Percentiles rank a stretch among this genome's conserved stretches.
Conservation (phyloP, 2,797 vertebrate genomes). For the Dipus sagitta region DNA sequence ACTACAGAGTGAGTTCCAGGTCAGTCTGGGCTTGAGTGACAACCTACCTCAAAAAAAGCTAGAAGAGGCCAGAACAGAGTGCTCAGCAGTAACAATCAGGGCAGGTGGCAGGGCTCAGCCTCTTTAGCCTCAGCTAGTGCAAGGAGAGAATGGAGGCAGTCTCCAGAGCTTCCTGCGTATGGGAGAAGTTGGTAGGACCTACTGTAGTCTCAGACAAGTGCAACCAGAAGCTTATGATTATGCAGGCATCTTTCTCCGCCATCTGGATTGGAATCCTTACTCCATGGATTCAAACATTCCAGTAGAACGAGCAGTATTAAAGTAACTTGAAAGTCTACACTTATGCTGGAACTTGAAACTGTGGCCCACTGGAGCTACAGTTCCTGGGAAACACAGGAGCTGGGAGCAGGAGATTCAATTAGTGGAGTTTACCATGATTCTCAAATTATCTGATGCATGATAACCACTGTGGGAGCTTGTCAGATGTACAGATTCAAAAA, state of each 20-base stretch:
- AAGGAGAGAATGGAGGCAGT: neutral
- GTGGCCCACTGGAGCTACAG: neutral
- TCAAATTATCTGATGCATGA: neutral
- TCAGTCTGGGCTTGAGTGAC: too few species aligned
- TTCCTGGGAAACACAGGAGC: neutral
- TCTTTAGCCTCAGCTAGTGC: neutral
- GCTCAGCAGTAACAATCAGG: neutral
- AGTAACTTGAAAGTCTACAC: constrained; percentile 30
- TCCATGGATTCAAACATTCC: constrained; percentile 39
- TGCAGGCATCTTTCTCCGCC: constrained; percentile 31
- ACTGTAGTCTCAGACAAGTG: neutral
- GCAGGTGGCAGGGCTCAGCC: neutral
- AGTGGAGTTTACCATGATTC: neutral
- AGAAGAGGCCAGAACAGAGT: neutral
- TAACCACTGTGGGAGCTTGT: neutral
- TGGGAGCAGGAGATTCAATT: neutral
- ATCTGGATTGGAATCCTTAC: constrained; percentile 15
- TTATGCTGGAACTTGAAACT: constrained; percentile 56
- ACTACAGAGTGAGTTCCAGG: too few species aligned
- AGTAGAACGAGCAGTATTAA: constrained; percentile 21
- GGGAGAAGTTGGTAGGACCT: neutral
- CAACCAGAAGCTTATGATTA: constrained; percentile 5
- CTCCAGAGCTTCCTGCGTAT: neutral
- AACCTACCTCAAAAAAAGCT: neutral
- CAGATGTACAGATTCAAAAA: neutral